Conservation (phyloP, 2,797 vertebrate species). For the Betta splendens region DNA sequence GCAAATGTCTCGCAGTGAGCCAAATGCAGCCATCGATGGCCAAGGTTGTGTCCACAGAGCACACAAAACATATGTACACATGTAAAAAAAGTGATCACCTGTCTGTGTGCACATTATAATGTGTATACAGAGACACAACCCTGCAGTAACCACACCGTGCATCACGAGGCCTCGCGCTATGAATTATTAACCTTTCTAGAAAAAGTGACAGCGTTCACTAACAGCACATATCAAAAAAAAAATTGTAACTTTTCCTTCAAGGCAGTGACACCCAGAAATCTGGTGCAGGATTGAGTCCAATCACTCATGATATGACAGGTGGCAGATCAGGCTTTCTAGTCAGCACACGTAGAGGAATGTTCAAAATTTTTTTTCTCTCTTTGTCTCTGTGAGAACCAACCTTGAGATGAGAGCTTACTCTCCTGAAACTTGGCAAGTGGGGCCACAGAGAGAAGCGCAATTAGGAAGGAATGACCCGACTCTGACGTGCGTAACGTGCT, state of each 20-base stretch:
- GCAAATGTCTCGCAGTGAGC: too few relatives aligned
- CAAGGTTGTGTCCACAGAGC: too few relatives aligned
- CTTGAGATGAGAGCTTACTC: conserved; percentile 46
- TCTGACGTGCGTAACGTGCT: not conserved
- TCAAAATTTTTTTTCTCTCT: conserved; percentile 43
- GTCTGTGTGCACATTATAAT: not conserved
- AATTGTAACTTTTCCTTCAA: conserved; percentile 7
- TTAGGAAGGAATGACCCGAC: conserved; percentile 21
- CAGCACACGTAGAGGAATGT: conserved; percentile 63
- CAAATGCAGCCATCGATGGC: too few relatives aligned
- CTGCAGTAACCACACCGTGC: not conserved
- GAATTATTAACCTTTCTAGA: conserved; percentile 10
- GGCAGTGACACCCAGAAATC: conserved; percentile 12
- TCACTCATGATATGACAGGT: conserved; percentile 28
- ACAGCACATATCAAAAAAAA: not conserved
- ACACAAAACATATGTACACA: too few relatives aligned
- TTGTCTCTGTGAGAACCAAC: conserved; percentile 69
- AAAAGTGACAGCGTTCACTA: not conserved
- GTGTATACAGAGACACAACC: not conserved
- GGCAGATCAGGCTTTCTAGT: conserved; percentile 55
- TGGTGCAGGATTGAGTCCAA: conserved; percentile 34
- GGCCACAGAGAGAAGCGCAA: conserved; percentile 13
- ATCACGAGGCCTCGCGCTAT: not conserved
- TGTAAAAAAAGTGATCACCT: too few relatives aligned
- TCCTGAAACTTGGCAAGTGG: conserved; percentile 68